Conservation (phyloP, 2,797 vertebrate species). For the Mus minutoides region DNA sequence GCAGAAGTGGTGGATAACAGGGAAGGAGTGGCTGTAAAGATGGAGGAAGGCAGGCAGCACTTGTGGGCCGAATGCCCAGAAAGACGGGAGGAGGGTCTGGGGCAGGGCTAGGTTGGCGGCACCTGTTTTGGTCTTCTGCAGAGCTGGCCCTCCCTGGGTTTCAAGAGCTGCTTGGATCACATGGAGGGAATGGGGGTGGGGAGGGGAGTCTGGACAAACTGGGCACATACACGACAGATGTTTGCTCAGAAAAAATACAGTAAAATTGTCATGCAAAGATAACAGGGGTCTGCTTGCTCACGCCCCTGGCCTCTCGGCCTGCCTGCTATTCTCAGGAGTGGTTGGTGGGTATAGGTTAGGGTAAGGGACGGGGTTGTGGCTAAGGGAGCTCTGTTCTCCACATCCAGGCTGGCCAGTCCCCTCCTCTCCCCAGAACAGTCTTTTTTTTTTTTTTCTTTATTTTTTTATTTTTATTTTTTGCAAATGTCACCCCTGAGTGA, state of each 20-base stretch:
- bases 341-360: slow-evolving; percentile 68
- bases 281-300: slow-evolving; percentile 84
- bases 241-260: slow-evolving; percentile 91
- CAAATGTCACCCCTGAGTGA: slow-evolving; percentile 81
- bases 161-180: slow-evolving; percentile 84
- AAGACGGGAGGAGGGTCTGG: background rate
- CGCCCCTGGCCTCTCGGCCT: slow-evolving; percentile 70
- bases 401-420: slow-evolving; percentile 1
- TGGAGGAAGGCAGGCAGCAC: background rate
- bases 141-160: slow-evolving; percentile 78
- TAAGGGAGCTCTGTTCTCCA: slow-evolving; percentile 73
- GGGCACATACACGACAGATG: slow-evolving; percentile 90
- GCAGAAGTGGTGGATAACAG: background rate
- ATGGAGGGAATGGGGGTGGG: slow-evolving; percentile 46
- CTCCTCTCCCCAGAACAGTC: slow-evolving; percentile 82
- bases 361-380: slow-evolving; percentile 75
- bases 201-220: slow-evolving; percentile 85
- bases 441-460: slow-evolving; percentile 7
- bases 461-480: slow-evolving; percentile 70
- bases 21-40: too few species aligned
- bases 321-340: slow-evolving; percentile 32
- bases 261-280: slow-evolving; percentile 90
- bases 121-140: slow-evolving; percentile 82
- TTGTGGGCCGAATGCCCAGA: slow-evolving; percentile 30
- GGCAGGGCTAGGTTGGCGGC: slow-evolving; percentile 61